Conservation (phyloP, 2,888 invertebrate species). For the Physocephala rufipes region DNA sequence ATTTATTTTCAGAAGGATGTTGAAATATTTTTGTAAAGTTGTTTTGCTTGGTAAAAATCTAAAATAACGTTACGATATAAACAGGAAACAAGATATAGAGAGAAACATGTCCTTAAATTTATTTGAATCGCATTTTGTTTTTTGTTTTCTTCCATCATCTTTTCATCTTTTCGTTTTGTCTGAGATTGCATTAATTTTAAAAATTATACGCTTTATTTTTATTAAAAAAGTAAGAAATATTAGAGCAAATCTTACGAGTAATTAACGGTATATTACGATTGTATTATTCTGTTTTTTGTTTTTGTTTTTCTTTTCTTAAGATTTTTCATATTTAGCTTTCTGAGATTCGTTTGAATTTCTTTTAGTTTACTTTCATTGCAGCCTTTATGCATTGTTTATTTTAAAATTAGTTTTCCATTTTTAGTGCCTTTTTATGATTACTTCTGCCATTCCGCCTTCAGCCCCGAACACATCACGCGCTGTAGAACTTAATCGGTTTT, state of each 20-base stretch:
- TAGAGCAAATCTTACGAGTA: constrained; percentile 1
- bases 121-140: background rate
- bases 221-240: background rate
- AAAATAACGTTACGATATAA: background rate
- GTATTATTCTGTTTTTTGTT: constrained; percentile 1
- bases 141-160: no score
- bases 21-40: background rate
- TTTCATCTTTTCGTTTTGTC: background rate
- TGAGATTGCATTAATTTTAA: constrained; percentile 5
- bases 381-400: constrained; percentile 33
- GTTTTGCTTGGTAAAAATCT: background rate
- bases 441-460: background rate
- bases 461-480: background rate
- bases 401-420: constrained; percentile 40
- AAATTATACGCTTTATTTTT: constrained; percentile 5
- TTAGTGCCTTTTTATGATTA: constrained; percentile 18
- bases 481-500: constrained; percentile 1
- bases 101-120: background rate
- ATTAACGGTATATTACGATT: constrained; percentile 5
- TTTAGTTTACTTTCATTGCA: constrained; percentile 33
- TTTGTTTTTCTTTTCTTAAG: constrained; percentile 1
- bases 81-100: background rate
- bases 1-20: background rate
- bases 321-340: background rate
- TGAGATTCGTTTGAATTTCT: constrained; percentile 18